Evolutionary conservation across 2,888 invertebrate genomes (phyloP).

Genomic region (Dermolepida albohirtum): DNA sequence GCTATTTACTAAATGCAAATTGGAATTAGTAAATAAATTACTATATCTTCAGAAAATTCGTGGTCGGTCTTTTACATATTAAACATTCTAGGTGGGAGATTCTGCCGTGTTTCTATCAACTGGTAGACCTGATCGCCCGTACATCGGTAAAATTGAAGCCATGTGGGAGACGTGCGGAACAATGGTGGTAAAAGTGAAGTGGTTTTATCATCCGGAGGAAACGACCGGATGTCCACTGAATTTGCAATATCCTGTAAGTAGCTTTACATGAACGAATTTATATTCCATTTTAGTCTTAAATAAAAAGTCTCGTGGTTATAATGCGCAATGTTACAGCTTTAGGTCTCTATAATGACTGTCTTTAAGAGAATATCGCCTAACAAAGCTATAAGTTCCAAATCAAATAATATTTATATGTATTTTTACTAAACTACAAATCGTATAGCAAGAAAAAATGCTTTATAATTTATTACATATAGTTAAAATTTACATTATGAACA

Average conservation of each 20-base stretch:
- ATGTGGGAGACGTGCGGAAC: constrained; percentile 92
- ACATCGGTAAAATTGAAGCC: constrained; percentile 91
- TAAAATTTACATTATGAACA: too few relatives aligned
- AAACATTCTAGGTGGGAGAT: constrained; percentile 81
- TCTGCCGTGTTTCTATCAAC: constrained; percentile 96
- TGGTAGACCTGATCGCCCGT: constrained; percentile 90
- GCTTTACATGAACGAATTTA: background rate
- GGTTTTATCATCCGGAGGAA: constrained; percentile 98
- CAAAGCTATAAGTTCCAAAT: too few relatives aligned
- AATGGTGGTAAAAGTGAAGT: constrained; percentile 92
- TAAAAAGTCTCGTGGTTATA: background rate
- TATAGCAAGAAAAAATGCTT: too few relatives aligned
- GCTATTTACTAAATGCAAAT: too few relatives aligned
- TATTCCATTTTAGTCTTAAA: background rate
- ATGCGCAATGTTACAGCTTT: too few relatives aligned
- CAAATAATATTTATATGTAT: too few relatives aligned
- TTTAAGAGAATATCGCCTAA: too few relatives aligned
- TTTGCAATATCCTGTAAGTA: constrained; percentile 81
- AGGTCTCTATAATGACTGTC: too few relatives aligned
- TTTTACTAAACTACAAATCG: too few relatives aligned
- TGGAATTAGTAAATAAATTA: too few relatives aligned
- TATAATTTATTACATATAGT: too few relatives aligned
- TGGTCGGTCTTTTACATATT: background rate
- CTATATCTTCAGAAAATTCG: background rate
- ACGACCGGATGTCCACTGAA: constrained; percentile 80